phyloP scores from a whole-genome alignment of 2,888 invertebrate genomes.

The Helleia helle region DNA sequence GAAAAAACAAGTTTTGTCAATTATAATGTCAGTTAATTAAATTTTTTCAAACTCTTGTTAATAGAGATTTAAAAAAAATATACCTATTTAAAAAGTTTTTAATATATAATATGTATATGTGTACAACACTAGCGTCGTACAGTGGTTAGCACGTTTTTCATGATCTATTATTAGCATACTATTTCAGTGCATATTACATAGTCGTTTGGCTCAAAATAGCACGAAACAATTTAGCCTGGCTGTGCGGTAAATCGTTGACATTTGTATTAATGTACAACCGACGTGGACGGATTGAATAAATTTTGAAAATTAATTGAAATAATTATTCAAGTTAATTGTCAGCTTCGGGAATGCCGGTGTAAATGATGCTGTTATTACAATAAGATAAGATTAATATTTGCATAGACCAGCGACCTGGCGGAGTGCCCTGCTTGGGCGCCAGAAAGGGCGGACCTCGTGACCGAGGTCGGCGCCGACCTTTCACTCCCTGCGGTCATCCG shows the following conservation, averaged over 20 bases:
- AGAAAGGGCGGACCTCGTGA: too few relatives aligned
- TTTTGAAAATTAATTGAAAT: constrained; percentile 3
- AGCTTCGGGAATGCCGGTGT: background rate
- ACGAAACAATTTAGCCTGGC: background rate
- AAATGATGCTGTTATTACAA: background rate
- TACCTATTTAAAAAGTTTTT: too few relatives aligned
- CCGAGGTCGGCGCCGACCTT: too few relatives aligned
- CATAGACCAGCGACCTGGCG: too few relatives aligned
- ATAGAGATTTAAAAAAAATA: too few relatives aligned
- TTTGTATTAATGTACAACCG: background rate
- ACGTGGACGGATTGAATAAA: background rate
- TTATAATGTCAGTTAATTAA: too few relatives aligned
- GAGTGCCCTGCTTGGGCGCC: too few relatives aligned
- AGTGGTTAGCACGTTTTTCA: background rate
- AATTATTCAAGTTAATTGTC: background rate
- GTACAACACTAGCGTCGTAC: constrained; percentile 2
- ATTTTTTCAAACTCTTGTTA: too few relatives aligned
- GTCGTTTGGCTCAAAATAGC: constrained; percentile 5
- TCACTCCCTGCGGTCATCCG: too few relatives aligned
- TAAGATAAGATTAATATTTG: too few relatives aligned
- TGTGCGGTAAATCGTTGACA: constrained; percentile 2
- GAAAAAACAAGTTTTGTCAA: too few relatives aligned
- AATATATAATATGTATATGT: too few relatives aligned
- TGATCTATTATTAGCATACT: background rate
- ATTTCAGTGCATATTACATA: constrained; percentile 5